Conservation (phyloP, 2,888 invertebrate species). For the Ganaspis brasiliensis region DNA sequence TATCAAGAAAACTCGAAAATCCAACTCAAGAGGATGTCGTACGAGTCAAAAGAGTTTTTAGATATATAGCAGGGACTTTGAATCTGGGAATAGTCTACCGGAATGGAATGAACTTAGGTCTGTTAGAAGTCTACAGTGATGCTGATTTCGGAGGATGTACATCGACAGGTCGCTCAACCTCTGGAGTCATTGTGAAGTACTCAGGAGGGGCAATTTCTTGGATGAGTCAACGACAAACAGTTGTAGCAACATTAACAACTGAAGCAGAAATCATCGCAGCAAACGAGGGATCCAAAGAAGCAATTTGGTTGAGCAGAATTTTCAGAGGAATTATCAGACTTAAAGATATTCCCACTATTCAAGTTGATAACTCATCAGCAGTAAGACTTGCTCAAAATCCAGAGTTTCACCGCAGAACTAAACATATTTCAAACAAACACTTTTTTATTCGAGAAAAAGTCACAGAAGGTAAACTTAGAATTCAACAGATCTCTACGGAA, state of each 20-base stretch:
- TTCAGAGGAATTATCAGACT: slow-evolving; percentile 63
- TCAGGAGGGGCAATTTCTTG: slow-evolving; percentile 67
- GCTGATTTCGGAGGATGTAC: slow-evolving; percentile 73
- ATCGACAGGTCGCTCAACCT: slow-evolving; percentile 69
- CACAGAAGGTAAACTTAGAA: background rate
- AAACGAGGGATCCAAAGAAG: slow-evolving; percentile 67
- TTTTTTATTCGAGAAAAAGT: slow-evolving; percentile 35
- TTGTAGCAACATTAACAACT: slow-evolving; percentile 64
- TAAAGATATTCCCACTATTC: slow-evolving; percentile 61
- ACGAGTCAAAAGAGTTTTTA: slow-evolving; percentile 68
- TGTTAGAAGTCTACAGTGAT: slow-evolving; percentile 64
- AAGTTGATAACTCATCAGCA: slow-evolving; percentile 69
- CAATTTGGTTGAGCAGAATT: slow-evolving; percentile 69
- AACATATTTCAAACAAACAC: slow-evolving; percentile 66
- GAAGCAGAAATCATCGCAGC: slow-evolving; percentile 71
- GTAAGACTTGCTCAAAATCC: slow-evolving; percentile 69
- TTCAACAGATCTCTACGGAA: slow-evolving; percentile 1
- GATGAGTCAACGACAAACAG: slow-evolving; percentile 56
- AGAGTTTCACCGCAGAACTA: slow-evolving; percentile 69
- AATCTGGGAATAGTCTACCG: slow-evolving; percentile 64
- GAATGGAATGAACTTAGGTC: too few relatives aligned
- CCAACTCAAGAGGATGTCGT: slow-evolving; percentile 62
- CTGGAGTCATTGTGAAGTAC: slow-evolving; percentile 62
- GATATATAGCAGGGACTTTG: slow-evolving; percentile 66
- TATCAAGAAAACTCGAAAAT: slow-evolving; percentile 63